Percentiles rank a stretch among this genome's conserved stretches.
These are phyloP conservation scores for Aphis gossypii DNA, from an alignment of 1,140 invertebrate species.

Conservation along the genomic window DNA sequence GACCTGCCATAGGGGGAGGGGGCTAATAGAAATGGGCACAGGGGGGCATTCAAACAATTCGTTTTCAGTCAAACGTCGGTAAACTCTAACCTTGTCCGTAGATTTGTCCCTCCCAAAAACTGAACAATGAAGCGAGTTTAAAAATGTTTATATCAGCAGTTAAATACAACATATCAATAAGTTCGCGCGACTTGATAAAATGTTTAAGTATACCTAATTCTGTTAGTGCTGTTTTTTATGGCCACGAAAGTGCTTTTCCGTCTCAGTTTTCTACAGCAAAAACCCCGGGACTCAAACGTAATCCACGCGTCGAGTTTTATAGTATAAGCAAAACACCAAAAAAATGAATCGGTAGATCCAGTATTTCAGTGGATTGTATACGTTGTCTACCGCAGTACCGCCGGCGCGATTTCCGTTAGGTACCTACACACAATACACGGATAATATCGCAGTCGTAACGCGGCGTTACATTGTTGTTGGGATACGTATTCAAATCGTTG, in stretches of 20 bases:
- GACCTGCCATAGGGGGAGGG: not conserved
- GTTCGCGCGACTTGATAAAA: not conserved
- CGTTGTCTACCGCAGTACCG: not conserved
- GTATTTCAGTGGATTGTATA: not conserved
- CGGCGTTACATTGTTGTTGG: not conserved
- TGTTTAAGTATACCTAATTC: no score
- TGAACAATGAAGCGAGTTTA: not conserved
- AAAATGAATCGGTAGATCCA: not conserved
- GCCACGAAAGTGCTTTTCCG: not conserved
- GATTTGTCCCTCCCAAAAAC: not conserved
- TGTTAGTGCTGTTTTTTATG: no score
- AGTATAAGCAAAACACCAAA: not conserved
- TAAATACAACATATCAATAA: not conserved
- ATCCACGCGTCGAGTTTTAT: not conserved
- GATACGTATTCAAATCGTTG: not conserved
- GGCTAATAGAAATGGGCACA: not conserved
- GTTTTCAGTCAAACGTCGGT: not conserved
- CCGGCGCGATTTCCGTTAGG: not conserved
- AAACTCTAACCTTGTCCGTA: not conserved
- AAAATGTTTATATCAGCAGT: not conserved
- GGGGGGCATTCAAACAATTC: not conserved
- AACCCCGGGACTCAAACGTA: not conserved
- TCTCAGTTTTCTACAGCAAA: not conserved
- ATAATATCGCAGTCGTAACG: conserved; percentile 7
- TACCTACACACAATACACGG: not conserved